Conservation (phyloP, 2,113 vertebrate species). For the Noctilio leporinus region DNA sequence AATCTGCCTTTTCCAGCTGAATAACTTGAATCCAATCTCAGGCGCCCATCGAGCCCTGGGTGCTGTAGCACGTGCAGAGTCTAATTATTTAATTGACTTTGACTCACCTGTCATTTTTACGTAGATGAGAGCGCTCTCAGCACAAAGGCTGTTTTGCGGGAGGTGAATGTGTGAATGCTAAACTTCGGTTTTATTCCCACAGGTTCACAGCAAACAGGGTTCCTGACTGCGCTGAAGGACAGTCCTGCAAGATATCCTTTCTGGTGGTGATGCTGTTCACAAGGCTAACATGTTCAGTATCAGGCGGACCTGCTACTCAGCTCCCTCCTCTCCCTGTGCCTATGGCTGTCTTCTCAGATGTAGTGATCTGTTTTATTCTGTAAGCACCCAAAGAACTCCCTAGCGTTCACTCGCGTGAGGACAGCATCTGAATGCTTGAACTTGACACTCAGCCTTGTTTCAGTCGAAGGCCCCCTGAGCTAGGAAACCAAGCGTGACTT, state of each 20-base stretch:
- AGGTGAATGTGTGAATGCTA: not conserved
- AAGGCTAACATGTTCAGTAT: accelerated
- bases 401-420: not conserved
- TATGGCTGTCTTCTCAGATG: not conserved
- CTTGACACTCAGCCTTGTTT: not conserved
- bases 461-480: not conserved
- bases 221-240: constrained; percentile 94
- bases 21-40: not conserved
- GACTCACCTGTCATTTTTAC: not conserved
- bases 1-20: constrained; percentile 45
- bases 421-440: not conserved
- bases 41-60: not conserved
- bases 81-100: not conserved
- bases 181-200: constrained; percentile 74
- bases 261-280: not conserved
- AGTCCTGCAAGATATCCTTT: constrained; percentile 99
- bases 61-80: not conserved
- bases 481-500: not conserved
- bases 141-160: not conserved
- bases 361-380: not conserved
- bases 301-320: not conserved
- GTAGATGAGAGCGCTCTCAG: not conserved
- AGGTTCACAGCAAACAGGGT: constrained; percentile 89
- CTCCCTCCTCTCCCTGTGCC: not conserved
- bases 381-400: not conserved